Conservation (phyloP, 30 jellyfish, hydroid and myxozoan species). For the Sanderia malayensis region DNA sequence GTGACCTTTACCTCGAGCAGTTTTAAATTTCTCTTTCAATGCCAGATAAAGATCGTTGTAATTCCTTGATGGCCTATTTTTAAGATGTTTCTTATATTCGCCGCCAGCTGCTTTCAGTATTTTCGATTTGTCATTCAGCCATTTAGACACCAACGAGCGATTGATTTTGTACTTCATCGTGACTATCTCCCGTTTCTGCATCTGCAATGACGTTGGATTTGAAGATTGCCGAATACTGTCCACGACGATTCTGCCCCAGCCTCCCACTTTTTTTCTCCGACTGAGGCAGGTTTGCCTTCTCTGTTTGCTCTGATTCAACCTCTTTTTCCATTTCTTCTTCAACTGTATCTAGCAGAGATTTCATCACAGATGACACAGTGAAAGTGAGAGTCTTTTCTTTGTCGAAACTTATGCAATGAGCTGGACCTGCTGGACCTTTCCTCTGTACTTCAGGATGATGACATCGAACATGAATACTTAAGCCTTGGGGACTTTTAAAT, state of each 20-base stretch:
- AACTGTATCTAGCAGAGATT: background rate
- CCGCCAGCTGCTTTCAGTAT: constrained; percentile 36
- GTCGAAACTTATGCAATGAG: background rate
- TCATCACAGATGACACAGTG: background rate
- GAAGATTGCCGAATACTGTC: constrained; percentile 2
- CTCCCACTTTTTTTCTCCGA: constrained; percentile 1
- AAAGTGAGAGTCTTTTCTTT: background rate
- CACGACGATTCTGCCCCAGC: background rate
- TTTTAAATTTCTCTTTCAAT: constrained; percentile 6
- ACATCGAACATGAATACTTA: background rate
- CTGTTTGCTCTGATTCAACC: background rate
- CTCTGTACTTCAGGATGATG: background rate
- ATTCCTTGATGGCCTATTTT: constrained; percentile 42
- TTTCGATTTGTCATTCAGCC: constrained; percentile 23
- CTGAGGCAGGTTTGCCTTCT: background rate
- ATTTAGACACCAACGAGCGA: constrained; percentile 20
- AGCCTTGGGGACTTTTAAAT: constrained; percentile 3
- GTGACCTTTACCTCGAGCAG: constrained; percentile 56
- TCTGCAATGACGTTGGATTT: background rate
- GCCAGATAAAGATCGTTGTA: constrained; percentile 42
- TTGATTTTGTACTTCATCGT: constrained; percentile 8
- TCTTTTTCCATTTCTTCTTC: background rate
- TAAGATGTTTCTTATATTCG: constrained; percentile 15
- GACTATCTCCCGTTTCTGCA: constrained; percentile 3
- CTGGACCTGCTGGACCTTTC: constrained; percentile 5